These are phyloP conservation scores for Periophthalmodon schlosseri DNA, from an alignment of 2,113 vertebrate species.

Conservation along the genomic window DNA sequence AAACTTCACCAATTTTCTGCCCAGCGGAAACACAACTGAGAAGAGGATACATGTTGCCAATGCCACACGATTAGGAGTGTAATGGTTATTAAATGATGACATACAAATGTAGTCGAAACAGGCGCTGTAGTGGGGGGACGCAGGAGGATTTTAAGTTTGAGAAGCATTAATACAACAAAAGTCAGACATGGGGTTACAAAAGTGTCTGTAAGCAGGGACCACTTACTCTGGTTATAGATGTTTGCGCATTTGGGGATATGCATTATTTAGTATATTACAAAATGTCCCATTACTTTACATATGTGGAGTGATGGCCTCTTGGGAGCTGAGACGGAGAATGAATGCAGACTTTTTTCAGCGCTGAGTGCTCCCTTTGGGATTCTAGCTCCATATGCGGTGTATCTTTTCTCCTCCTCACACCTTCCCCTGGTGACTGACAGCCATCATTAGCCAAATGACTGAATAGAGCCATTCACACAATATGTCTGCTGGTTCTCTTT, in stretches of 20 bases:
- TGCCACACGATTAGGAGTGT: slow-evolving; percentile 41
- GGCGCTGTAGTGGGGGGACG: slow-evolving; percentile 24
- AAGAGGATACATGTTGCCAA: slow-evolving; percentile 37
- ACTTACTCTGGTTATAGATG: slow-evolving; percentile 6
- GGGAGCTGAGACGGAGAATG: slow-evolving; percentile 22
- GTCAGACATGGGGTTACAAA: neutral
- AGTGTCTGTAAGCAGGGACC: neutral
- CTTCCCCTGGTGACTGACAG: slow-evolving; percentile 30
- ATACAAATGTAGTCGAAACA: slow-evolving; percentile 47
- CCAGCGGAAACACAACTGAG: slow-evolving; percentile 46
- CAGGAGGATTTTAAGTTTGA: slow-evolving; percentile 15
- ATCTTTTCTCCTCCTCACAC: slow-evolving; percentile 26
- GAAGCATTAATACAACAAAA: slow-evolving; percentile 12
- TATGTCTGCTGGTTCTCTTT: slow-evolving; percentile 4
- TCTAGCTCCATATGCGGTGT: slow-evolving; percentile 20
- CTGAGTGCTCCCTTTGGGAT: slow-evolving; percentile 43
- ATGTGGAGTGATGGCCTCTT: slow-evolving; percentile 13
- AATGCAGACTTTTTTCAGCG: slow-evolving; percentile 24
- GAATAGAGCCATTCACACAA: slow-evolving; percentile 6
- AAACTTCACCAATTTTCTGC: slow-evolving; percentile 68
- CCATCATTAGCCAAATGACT: neutral
- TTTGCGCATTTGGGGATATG: slow-evolving; percentile 14
- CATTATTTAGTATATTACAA: slow-evolving; percentile 6
- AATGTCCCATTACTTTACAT: slow-evolving; percentile 13
- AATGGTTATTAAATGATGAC: slow-evolving; percentile 65